These are phyloP conservation scores for Octopus bimaculoides DNA, from an alignment of 1,140 invertebrate species.

Conservation along the genomic window DNA sequence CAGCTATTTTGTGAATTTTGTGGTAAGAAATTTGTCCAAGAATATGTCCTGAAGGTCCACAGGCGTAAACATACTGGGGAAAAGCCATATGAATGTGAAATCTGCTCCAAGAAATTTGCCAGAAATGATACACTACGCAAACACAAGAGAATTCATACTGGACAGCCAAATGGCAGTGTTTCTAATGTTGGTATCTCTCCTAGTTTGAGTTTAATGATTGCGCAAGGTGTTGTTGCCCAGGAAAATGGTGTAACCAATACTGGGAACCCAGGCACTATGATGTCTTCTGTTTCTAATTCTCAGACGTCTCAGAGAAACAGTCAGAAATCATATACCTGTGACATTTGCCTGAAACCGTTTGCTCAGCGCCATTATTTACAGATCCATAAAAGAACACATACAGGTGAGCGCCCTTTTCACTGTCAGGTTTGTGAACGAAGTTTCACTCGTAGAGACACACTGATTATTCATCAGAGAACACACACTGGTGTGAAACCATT, in stretches of 20 bases:
- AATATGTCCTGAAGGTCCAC: constrained; percentile 21
- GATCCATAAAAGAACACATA: constrained; percentile 21
- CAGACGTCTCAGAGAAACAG: not conserved
- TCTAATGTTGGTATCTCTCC: not conserved
- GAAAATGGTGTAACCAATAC: not conserved
- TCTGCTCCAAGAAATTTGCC: not conserved
- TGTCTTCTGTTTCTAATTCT: not conserved
- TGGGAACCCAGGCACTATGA: not conserved
- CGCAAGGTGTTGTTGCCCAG: not conserved
- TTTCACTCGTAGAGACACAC: constrained; percentile 3
- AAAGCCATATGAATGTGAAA: not conserved
- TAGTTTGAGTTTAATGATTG: not conserved
- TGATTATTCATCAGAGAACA: constrained; percentile 6
- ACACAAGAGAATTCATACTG: not conserved
- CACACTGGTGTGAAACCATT: constrained; percentile 16
- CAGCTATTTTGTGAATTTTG: constrained; percentile 21
- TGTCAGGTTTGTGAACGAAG: constrained; percentile 19
- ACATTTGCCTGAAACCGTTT: constrained; percentile 14
- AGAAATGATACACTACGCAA: not conserved
- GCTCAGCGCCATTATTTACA: not conserved
- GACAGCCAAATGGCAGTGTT: not conserved
- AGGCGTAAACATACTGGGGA: constrained; percentile 19
- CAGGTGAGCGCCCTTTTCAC: constrained; percentile 88
- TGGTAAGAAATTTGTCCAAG: constrained; percentile 21
- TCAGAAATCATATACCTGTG: not conserved